Conservation (phyloP, 2,113 vertebrate species). For the Hypanus sabinus region DNA sequence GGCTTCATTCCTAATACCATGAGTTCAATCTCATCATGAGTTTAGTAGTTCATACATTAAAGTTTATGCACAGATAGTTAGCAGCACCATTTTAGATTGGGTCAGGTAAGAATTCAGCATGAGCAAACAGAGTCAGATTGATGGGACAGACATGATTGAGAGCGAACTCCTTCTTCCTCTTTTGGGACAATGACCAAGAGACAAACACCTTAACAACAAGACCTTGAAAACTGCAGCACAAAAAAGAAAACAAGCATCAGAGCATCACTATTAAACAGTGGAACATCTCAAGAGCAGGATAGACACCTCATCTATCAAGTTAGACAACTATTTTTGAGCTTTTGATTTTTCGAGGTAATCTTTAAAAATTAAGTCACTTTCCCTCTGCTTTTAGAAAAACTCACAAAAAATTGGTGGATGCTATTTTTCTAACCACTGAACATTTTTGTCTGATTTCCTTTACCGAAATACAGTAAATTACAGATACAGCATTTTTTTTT, state of each 20-base stretch:
- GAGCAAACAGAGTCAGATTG: not conserved
- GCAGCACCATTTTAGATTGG: not conserved
- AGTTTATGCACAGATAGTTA: not conserved
- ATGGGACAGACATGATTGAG: not conserved
- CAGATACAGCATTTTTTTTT: not conserved
- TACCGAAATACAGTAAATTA: not conserved
- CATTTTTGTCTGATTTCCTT: not conserved
- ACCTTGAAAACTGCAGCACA: not conserved
- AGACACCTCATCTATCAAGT: not conserved
- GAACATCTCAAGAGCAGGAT: not conserved
- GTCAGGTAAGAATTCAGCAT: not conserved
- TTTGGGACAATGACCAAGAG: not conserved
- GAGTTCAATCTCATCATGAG: not conserved
- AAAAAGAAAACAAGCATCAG: not conserved
- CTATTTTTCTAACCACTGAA: not conserved
- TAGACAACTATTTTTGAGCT: not conserved
- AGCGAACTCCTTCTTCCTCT: not conserved
- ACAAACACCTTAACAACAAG: not conserved
- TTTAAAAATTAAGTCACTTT: not conserved
- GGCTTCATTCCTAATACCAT: too few species aligned
- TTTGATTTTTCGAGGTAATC: not conserved
- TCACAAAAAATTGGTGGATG: not conserved
- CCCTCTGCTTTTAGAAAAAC: not conserved
- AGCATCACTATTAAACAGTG: not conserved
- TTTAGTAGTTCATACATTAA: not conserved